phyloP scores from a whole-genome alignment of 1,140 invertebrate genomes.

The Acromyrmex heyeri region DNA sequence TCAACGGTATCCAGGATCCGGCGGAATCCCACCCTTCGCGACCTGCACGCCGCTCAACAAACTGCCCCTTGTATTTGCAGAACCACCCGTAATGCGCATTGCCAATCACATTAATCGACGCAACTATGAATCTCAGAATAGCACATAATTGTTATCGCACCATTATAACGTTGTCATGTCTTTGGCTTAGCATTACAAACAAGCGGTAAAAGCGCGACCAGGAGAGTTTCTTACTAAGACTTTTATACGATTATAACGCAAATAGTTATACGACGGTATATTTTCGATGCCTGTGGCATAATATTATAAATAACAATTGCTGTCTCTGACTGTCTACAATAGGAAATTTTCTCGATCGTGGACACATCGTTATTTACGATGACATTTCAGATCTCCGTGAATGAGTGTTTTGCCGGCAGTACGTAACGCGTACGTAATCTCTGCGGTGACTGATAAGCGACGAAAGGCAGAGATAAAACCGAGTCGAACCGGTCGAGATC shows the following conservation, averaged over 20 bases:
- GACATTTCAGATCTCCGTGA: slow-evolving; percentile 42
- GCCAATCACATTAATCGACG: slow-evolving; percentile 81
- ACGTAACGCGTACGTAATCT: slow-evolving; percentile 54
- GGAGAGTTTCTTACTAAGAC: background rate
- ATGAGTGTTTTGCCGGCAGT: slow-evolving; percentile 40
- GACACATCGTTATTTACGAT: slow-evolving; percentile 41
- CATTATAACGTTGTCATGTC: slow-evolving; percentile 52
- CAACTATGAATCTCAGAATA: slow-evolving; percentile 78
- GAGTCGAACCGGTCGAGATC: slow-evolving; percentile 25
- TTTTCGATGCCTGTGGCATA: background rate
- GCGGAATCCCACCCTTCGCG: slow-evolving; percentile 41
- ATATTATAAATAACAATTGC: background rate
- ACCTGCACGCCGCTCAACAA: slow-evolving; percentile 12
- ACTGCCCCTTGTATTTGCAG: slow-evolving; percentile 79
- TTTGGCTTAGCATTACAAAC: slow-evolving; percentile 51
- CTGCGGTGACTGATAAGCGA: slow-evolving; percentile 65
- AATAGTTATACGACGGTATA: background rate
- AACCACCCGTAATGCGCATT: slow-evolving; percentile 83
- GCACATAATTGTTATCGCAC: slow-evolving; percentile 68
- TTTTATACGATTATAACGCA: background rate
- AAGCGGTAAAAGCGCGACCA: background rate
- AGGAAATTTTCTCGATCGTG: background rate
- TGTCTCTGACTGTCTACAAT: background rate
- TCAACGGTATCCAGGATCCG: slow-evolving; percentile 48
- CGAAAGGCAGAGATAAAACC: slow-evolving; percentile 64